A percentile compares a stretch with the other conserved stretches of the same genome.
Evolutionary conservation across 2,888 invertebrate species (phyloP).

Genomic region (Meloe dianella): DNA sequence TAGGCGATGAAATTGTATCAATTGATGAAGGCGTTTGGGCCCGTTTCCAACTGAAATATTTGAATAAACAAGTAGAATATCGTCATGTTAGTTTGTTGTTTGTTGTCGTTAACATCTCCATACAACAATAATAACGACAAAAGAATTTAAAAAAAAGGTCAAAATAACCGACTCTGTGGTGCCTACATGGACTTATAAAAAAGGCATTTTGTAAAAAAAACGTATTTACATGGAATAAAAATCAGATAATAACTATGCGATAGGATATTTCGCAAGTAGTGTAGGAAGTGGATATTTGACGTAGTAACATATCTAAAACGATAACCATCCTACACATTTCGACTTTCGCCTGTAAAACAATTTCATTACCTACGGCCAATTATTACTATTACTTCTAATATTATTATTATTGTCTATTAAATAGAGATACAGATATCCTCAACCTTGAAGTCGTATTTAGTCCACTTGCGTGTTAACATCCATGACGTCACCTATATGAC

Average conservation of each 20-base stretch:
- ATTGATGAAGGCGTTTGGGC: slow-evolving; percentile 3
- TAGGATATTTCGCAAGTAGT: slow-evolving; percentile 46
- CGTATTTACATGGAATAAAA: slow-evolving; percentile 34
- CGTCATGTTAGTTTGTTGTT: background rate
- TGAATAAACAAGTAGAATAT: slow-evolving; percentile 15
- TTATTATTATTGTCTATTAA: slow-evolving; percentile 14
- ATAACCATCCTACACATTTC: slow-evolving; percentile 39
- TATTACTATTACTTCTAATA: slow-evolving; percentile 15
- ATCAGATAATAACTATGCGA: slow-evolving; percentile 39
- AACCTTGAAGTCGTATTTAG: slow-evolving; percentile 40
- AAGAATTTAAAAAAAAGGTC: slow-evolving; percentile 25
- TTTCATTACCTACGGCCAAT: slow-evolving; percentile 41
- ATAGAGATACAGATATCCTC: slow-evolving; percentile 32
- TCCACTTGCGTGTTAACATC: slow-evolving; percentile 34
- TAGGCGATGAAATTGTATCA: slow-evolving; percentile 16
- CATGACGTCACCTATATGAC: slow-evolving; percentile 26
- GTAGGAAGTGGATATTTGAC: slow-evolving; percentile 45
- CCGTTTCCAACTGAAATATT: slow-evolving; percentile 5
- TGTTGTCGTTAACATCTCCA: background rate
- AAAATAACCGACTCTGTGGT: slow-evolving; percentile 23
- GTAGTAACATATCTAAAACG: slow-evolving; percentile 40
- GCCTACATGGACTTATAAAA: slow-evolving; percentile 17
- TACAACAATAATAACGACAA: background rate
- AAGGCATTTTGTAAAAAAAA: slow-evolving; percentile 36
- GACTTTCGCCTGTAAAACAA: slow-evolving; percentile 44